phyloP scores from a whole-genome alignment of 2,797 vertebrate genomes.

The Brachyalestes nurse region DNA sequence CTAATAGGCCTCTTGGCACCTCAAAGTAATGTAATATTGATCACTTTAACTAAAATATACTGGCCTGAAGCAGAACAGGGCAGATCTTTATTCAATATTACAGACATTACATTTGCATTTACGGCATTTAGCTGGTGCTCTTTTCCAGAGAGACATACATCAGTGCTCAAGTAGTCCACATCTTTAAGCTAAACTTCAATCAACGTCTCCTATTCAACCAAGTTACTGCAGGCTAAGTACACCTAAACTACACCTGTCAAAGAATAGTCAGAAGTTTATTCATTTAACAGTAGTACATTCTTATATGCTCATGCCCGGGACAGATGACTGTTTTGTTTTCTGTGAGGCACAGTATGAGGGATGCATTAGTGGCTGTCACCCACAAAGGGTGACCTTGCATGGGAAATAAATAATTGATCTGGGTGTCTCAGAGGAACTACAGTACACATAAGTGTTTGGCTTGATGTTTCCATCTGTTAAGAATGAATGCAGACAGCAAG shows the following conservation, averaged over 20 bases:
- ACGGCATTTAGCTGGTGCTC: no score
- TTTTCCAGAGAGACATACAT: no score
- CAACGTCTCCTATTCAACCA: no score
- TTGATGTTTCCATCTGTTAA: constrained; percentile 73
- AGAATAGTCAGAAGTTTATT: not conserved
- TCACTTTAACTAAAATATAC: not conserved
- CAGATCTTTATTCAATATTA: not conserved
- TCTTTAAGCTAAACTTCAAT: no score
- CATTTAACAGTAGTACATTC: not conserved
- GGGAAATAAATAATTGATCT: constrained; percentile 82
- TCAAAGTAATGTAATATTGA: not conserved
- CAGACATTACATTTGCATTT: no score
- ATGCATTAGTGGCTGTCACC: constrained; percentile 63
- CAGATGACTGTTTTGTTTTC: not conserved
- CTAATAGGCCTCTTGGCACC: not conserved
- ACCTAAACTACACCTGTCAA: no score
- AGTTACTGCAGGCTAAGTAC: no score
- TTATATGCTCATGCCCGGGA: not conserved
- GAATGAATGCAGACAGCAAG: constrained; percentile 53
- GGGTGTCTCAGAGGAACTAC: constrained; percentile 68
- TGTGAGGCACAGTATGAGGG: constrained; percentile 63
- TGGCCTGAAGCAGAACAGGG: not conserved
- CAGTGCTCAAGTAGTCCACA: no score
- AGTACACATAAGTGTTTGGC: constrained; percentile 74
- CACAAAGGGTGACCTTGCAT: constrained; percentile 53